phyloP scores from a whole-genome alignment of 1,140 invertebrate genomes.

The Drosophila sechellia region DNA sequence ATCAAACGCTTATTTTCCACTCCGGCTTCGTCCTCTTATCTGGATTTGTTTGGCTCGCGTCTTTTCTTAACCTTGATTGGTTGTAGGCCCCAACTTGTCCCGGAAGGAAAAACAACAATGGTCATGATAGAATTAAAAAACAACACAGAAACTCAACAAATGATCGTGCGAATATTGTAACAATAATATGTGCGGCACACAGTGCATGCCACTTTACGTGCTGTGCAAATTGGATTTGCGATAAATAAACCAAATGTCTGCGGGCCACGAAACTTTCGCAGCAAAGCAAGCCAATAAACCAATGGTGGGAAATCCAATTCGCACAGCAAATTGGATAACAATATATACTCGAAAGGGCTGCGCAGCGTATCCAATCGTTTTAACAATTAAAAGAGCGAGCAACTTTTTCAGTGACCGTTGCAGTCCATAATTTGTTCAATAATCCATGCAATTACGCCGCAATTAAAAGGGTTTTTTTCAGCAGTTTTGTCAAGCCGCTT shows the following conservation, averaged over 20 bases:
- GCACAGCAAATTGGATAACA: neutral
- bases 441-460: slow-evolving; percentile 18
- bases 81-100: neutral
- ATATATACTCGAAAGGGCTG: neutral
- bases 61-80: slow-evolving; percentile 6
- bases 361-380: slow-evolving; percentile 5
- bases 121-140: neutral
- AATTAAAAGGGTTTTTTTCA: neutral
- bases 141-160: neutral
- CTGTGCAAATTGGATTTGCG: slow-evolving; percentile 14
- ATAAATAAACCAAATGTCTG: slow-evolving; percentile 20
- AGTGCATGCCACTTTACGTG: neutral
- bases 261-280: neutral
- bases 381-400: neutral
- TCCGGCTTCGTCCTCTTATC: slow-evolving; percentile 7
- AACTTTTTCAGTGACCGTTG: slow-evolving; percentile 26
- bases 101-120: neutral
- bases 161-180: neutral
- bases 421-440: slow-evolving; percentile 19
- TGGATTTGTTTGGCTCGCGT: slow-evolving; percentile 18
- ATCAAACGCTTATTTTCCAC: slow-evolving; percentile 4
- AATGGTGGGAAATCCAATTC: neutral
- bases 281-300: slow-evolving; percentile 6
- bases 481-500: neutral
- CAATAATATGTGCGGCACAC: neutral